Percentiles rank a stretch among this genome's conserved stretches.
phyloP scores from a whole-genome alignment of 2,797 vertebrate genomes.

The Helostoma temminkii region DNA sequence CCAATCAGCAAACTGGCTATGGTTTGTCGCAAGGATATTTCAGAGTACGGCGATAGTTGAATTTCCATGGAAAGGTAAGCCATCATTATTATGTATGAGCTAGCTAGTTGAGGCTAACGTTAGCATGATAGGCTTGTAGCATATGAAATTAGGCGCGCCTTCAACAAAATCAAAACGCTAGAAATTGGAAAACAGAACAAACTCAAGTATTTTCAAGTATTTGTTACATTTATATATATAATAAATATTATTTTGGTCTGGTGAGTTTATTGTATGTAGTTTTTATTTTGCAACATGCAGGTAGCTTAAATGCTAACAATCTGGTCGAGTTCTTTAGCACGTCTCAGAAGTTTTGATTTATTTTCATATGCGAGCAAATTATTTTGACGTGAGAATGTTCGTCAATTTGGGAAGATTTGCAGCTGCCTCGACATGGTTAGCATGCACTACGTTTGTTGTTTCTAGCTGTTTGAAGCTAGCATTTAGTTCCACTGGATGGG shows the following conservation, averaged over 20 bases:
- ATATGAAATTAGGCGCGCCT: slow-evolving; percentile 35
- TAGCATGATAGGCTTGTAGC: slow-evolving; percentile 46
- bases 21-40: background rate
- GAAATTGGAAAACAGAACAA: background rate
- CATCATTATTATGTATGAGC: slow-evolving; percentile 16
- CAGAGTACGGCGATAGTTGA: background rate
- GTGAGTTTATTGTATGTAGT: background rate
- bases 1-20: background rate
- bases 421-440: background rate
- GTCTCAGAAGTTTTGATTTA: background rate
- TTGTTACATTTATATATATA: fast-evolving
- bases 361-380: background rate
- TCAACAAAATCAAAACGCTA: background rate
- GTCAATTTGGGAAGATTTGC: fast-evolving
- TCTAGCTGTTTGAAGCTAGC: background rate
- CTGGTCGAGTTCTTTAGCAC: background rate
- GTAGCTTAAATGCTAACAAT: background rate
- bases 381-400: background rate
- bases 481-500: background rate
- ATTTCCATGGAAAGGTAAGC: slow-evolving; percentile 45
- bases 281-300: background rate
- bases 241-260: too few species aligned
- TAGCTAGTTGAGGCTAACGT: slow-evolving; percentile 31
- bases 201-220: background rate
- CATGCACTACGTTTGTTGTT: background rate